phyloP scores from a whole-genome alignment of 2,113 vertebrate species.

The Octodon degus region DNA sequence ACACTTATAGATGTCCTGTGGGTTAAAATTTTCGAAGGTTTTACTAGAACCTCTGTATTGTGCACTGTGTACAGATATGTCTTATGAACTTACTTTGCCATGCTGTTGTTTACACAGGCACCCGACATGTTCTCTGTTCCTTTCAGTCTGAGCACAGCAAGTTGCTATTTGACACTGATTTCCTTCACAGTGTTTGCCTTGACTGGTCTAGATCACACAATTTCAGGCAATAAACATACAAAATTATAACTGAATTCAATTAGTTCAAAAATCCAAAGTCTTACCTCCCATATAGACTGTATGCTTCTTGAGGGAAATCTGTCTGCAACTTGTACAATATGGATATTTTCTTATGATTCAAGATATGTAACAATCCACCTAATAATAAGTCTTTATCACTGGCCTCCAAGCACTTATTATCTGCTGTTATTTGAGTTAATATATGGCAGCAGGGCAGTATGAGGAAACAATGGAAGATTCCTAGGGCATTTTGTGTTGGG shows the following conservation, averaged over 20 bases:
- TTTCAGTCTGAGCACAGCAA: neutral
- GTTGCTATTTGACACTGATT: neutral
- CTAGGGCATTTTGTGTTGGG: neutral
- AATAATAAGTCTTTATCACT: neutral
- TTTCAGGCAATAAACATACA: neutral
- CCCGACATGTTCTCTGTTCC: neutral
- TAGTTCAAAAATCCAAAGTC: neutral
- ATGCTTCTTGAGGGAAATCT: neutral
- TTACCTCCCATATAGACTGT: neutral
- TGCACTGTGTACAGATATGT: neutral
- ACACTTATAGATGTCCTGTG: neutral
- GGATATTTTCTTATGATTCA: neutral
- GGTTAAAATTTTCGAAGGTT: neutral
- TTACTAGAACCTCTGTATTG: neutral
- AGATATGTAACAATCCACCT: neutral
- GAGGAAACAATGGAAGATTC: neutral
- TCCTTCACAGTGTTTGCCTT: neutral
- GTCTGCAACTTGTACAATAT: neutral
- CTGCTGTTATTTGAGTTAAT: neutral
- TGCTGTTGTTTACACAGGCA: neutral
- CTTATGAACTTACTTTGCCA: neutral
- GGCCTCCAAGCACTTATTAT: neutral
- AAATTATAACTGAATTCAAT: neutral
- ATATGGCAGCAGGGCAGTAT: neutral
- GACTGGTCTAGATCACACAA: neutral